These are phyloP conservation scores for Anoplius nigerrimus DNA, from an alignment of 2,888 invertebrate genomes.

Conservation along the genomic window DNA sequence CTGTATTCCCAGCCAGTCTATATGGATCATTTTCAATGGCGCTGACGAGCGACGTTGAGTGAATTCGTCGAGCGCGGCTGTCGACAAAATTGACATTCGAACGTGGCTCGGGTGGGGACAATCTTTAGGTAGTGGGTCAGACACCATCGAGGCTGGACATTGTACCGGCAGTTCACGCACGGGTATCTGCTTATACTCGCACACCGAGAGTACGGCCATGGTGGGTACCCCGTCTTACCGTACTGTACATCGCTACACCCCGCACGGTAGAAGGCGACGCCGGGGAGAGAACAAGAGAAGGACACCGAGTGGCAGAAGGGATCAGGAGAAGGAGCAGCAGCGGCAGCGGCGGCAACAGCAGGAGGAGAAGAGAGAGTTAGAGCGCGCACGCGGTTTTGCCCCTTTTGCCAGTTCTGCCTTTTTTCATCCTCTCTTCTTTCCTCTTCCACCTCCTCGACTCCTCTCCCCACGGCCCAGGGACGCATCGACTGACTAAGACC, in stretches of 20 bases:
- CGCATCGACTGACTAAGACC: slow-evolving; percentile 38
- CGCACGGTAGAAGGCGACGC: slow-evolving; percentile 32
- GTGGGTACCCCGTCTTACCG: slow-evolving; percentile 41
- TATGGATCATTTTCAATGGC: too few relatives aligned
- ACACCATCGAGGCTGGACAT: too few relatives aligned
- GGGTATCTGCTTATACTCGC: too few relatives aligned
- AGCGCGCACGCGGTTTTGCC: slow-evolving; percentile 51
- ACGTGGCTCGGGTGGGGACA: slow-evolving; percentile 19
- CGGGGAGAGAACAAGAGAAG: slow-evolving; percentile 14
- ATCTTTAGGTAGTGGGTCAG: too few relatives aligned
- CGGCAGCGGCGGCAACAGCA: slow-evolving; percentile 10
- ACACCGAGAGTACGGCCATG: too few relatives aligned
- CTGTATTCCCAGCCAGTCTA: too few relatives aligned
- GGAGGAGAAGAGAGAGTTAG: slow-evolving; percentile 10
- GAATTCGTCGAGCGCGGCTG: too few relatives aligned
- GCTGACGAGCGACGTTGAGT: too few relatives aligned
- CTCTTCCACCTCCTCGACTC: slow-evolving; percentile 45
- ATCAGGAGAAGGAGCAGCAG: slow-evolving; percentile 9
- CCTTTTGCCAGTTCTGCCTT: slow-evolving; percentile 57
- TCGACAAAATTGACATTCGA: too few relatives aligned
- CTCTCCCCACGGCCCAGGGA: slow-evolving; percentile 46
- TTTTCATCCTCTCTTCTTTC: slow-evolving; percentile 44
- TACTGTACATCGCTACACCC: slow-evolving; percentile 47
- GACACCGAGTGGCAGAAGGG: slow-evolving; percentile 19
- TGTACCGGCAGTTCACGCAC: too few relatives aligned